Base-by-base conservation (phyloP, 2,888 invertebrate genomes). In the Silvanus unidentatus region DNA sequence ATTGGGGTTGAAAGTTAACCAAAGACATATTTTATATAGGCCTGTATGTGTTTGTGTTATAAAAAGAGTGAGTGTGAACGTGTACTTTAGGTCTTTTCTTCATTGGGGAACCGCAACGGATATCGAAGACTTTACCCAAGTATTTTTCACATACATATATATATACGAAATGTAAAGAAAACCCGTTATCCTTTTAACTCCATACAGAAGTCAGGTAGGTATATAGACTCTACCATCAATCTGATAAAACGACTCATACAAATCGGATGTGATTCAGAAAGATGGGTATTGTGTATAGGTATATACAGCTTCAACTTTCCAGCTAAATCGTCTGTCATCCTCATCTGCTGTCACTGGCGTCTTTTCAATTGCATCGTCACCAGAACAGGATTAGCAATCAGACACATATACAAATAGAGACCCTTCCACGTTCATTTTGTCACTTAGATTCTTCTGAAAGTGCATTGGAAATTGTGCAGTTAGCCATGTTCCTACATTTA, bases 181-280 rank as follows among this genome's bases (percentile, higher is more conserved):
- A 32, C 4, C 32, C 32, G 32, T 32, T 32, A 32, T 32, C 32
- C 32, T 32, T 32, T 32, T 32, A 32, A 32, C 32, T 32, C 32
- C 10, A 12, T 11, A 22, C 22, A 22, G 5, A 32, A 32, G 32
- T 32, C 32, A 32, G 32, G 32, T 32, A 32, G 4, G n/a, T 22
- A 22, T 22, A 22, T 8, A 22, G 22, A 5, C 41, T 43, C 29
- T 35, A 40, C 50, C 50, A 56, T 56, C 54, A 56, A 56, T 53
- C 53, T 55, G 50, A 52, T 52, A 53, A 57, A 57, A 54, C 57
- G 56, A 54, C 58, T 60, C 58, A 58, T 58, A 61, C 60, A 63
- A 64, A 62, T 59, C 63, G 58, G 54, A 62, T 59, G 59, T 44
- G 51, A 53, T 50, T 56, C 50, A 49, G 40, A 44, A 34, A 41